Evolutionary conservation across 2,888 invertebrate species (phyloP).

Genomic region (Zootermopsis nevadensis): DNA sequence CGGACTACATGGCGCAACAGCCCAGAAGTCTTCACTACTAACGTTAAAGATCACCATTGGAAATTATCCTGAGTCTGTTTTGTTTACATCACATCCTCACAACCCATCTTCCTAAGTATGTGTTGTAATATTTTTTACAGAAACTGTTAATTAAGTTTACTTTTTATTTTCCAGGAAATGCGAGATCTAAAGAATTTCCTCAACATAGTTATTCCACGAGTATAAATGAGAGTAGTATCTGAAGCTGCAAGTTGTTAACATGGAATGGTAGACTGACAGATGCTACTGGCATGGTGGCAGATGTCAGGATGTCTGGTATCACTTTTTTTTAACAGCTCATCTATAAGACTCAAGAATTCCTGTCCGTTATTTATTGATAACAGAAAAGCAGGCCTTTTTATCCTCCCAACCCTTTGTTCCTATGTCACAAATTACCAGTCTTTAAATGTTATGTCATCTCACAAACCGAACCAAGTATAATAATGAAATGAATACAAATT

Average conservation of each 20-base stretch:
- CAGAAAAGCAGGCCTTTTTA: not conserved
- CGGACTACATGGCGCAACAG: too few species aligned
- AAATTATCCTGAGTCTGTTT: too few species aligned
- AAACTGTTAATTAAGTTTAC: not conserved
- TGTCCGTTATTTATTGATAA: constrained; percentile 31
- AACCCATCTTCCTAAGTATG: too few species aligned
- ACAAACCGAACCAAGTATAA: constrained; percentile 29
- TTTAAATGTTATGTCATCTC: constrained; percentile 31
- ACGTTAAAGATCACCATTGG: too few species aligned
- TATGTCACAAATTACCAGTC: not conserved
- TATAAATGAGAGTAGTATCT: constrained; percentile 47
- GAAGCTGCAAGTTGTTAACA: not conserved
- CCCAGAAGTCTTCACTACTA: too few species aligned
- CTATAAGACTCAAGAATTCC: constrained; percentile 21
- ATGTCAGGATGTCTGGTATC: not conserved
- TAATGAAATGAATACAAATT: constrained; percentile 3
- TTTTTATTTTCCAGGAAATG: constrained; percentile 68
- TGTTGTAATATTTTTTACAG: too few species aligned
- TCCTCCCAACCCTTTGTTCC: not conserved
- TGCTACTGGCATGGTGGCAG: not conserved
- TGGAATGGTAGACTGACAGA: constrained; percentile 16
- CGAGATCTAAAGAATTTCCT: constrained; percentile 73
- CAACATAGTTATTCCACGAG: constrained; percentile 56
- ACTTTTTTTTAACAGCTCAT: constrained; percentile 15
- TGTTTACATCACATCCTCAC: too few species aligned